Conservation (phyloP, 2,113 vertebrate species). For the Addax nasomaculatus region DNA sequence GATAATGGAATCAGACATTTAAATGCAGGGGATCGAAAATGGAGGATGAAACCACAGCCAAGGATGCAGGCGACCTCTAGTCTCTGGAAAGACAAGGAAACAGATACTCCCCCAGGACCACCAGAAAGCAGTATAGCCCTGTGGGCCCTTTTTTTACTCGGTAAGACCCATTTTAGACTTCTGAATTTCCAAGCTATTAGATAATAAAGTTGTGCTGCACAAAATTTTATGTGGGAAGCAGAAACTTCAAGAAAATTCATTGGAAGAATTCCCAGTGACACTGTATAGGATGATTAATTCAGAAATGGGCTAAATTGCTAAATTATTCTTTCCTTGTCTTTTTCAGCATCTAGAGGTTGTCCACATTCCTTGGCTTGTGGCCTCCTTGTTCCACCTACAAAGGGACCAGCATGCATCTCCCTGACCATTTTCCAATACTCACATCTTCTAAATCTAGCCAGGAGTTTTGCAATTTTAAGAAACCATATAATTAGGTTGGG, state of each 20-base stretch:
- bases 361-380: background rate
- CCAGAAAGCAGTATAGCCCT: background rate
- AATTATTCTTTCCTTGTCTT: background rate
- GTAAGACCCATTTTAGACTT: background rate
- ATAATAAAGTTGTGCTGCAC: background rate
- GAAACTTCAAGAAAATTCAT: background rate
- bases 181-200: background rate
- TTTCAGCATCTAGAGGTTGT: background rate
- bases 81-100: background rate
- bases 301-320: background rate
- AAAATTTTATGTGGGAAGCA: background rate
- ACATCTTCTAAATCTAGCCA: background rate
- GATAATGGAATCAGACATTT: background rate
- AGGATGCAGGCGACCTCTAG: accelerated
- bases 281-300: background rate
- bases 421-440: background rate
- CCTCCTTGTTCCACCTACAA: background rate
- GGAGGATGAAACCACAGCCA: accelerated
- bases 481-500: background rate
- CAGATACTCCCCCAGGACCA: accelerated
- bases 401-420: background rate
- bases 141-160: background rate
- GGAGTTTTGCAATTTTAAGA: background rate
- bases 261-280: background rate
- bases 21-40: background rate